Conservation (phyloP, 2,888 invertebrate genomes). For the Odontothrips loti region DNA sequence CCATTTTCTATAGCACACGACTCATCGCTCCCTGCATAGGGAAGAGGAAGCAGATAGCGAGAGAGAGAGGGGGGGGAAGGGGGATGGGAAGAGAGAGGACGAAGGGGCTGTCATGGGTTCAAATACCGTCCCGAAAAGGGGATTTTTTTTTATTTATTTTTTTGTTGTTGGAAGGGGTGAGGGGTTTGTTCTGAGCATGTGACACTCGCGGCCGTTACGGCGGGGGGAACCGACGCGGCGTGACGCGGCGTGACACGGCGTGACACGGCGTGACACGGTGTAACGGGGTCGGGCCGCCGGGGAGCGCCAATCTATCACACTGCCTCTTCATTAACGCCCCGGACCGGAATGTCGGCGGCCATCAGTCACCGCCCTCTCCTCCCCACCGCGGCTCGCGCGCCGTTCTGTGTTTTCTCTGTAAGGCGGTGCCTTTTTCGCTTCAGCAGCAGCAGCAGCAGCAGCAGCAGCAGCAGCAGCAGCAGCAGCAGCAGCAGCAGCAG, state of each 20-base stretch:
- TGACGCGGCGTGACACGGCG: not conserved
- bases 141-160: not conserved
- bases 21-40: not conserved
- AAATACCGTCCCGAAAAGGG: too few relatives aligned
- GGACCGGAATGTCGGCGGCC: too few relatives aligned
- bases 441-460: too few relatives aligned
- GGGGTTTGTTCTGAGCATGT: not conserved
- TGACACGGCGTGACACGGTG: not conserved
- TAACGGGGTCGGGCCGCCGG: not conserved
- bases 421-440: too few relatives aligned
- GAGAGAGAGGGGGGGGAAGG: not conserved
- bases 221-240: not conserved
- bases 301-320: too few relatives aligned
- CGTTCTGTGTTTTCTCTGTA: too few relatives aligned
- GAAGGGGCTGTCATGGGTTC: not conserved
- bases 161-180: not conserved
- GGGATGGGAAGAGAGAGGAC: not conserved
- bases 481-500: too few relatives aligned
- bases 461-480: too few relatives aligned
- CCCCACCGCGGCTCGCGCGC: too few relatives aligned
- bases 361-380: too few relatives aligned
- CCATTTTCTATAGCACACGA: not conserved
- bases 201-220: not conserved
- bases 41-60: not conserved
- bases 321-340: too few relatives aligned